Base-by-base conservation (phyloP, 2,797 vertebrate genomes). In the Pseudomugil tenellus region DNA sequence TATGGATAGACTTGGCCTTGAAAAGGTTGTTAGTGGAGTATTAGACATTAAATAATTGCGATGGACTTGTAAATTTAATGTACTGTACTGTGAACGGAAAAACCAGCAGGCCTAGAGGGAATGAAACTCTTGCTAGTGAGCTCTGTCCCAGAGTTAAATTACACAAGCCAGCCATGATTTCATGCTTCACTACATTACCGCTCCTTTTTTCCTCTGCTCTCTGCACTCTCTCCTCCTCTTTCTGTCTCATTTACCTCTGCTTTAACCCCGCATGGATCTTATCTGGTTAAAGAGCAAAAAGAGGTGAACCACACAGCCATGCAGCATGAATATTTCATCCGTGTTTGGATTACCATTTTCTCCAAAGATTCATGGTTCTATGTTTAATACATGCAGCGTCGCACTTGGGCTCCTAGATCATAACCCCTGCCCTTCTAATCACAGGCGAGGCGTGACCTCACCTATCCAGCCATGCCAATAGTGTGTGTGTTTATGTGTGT, bases 141-240 rank as follows among this genome's bases (percentile, higher is more conserved):
- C 90, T 91, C 90, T 87, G 87, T 93, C 91, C 92, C 82, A 83
- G 84, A 91, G 92, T 88, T 88, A 93, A 93, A 95, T 94, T 93
- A 92, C 92, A 92, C 86, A 81, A 91, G 90, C 91, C 89, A 85
- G 89, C 91, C 86, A 86, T 93, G 93, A 94, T 94, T 95, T 94
- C 93, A 94, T 89, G 93, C 92, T 93, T 91, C 91, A 88, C 88
- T 89, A 89, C 90, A 84, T 92, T 83, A 91, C 89, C 88, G 88
- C 84, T 82, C 74, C 7, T 41, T 80, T 76, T 67, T 79, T 71
- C 63, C 74, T 72, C 58, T 71, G 71, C 79, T 84, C 80, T 70
- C 65, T 80, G 70, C 79, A 41, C 77, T 59, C 63, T 61, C 67
- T 63, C 72, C 70, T 76, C 78, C 81, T 78, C 80, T 77, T 79